Percentiles rank a stretch among this genome's conserved stretches.
Evolutionary conservation across 2,888 invertebrate genomes (phyloP).

Genomic region (Clitarchus hookeri): DNA sequence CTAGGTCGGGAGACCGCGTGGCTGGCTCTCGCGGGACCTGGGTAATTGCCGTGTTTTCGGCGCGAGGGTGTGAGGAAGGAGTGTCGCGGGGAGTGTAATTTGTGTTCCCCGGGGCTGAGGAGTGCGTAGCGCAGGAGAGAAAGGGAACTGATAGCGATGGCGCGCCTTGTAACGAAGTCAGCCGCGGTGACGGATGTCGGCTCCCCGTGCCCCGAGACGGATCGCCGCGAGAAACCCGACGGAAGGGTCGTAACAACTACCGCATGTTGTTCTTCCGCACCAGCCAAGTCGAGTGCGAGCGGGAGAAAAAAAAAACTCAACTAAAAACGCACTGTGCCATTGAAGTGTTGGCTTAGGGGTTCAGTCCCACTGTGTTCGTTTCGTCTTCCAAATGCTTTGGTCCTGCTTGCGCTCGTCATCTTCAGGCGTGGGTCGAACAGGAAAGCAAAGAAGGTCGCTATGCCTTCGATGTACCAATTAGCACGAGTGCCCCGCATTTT

Average conservation of each 20-base stretch:
- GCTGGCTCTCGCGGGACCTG: too few relatives aligned
- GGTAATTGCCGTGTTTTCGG: not conserved
- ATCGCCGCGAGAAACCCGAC: not conserved
- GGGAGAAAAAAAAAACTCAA: not conserved
- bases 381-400: too few relatives aligned
- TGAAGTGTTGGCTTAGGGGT: too few relatives aligned
- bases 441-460: too few relatives aligned
- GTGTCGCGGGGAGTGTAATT: not conserved
- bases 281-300: not conserved
- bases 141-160: not conserved
- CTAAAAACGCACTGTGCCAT: too few relatives aligned
- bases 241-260: not conserved
- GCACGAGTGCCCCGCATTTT: too few relatives aligned
- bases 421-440: too few relatives aligned
- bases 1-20: too few relatives aligned
- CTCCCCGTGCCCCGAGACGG: not conserved
- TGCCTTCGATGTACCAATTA: too few relatives aligned
- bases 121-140: not conserved
- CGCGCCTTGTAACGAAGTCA: not conserved
- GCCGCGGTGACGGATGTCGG: not conserved
- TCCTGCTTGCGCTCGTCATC: too few relatives aligned
- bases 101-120: not conserved
- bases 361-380: too few relatives aligned
- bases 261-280: not conserved
- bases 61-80: not conserved